Base-by-base conservation (phyloP, 2,797 vertebrate genomes). In the Coregonus ussuriensis region DNA sequence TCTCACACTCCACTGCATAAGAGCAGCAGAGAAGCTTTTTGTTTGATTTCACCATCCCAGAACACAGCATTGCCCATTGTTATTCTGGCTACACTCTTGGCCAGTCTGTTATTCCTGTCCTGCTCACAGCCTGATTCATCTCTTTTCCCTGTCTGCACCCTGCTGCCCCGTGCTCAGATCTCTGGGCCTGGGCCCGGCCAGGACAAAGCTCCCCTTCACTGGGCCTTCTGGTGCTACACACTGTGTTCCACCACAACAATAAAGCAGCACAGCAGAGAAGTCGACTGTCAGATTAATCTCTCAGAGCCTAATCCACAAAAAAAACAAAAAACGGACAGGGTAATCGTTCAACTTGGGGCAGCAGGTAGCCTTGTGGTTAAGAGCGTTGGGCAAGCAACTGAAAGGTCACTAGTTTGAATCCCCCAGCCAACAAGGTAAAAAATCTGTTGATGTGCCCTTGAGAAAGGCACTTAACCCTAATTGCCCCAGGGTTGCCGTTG, bases 121-220 rank as follows among this genome's bases (percentile, higher is more conserved):
- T 83, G 63, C 77, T 77, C 68, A 70, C 35, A 29, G 52, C 70
- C 62, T 59, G 66, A 72, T 33, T n/a, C 11, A 21, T 71, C 74
- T 74, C 76, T 75, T 54, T 66, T 89, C 78, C 87, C 82, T 88
- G 78, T 86, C 82, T 90, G 87, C 85, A 76, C 84, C 88, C 90
- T 88, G 85, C 88, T 91, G 88, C 65, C 70, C 71, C 13, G 85
- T 86, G 87, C 82, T 56, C n/a, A 41, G 59, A 29, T 35, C 16
- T 25, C 78, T 62, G 53, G 85, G 85, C 86, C 88, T 51, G 84
- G 87, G 84, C 79, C 88, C 86, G 31, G 33, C 37, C 72, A 85
- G 81, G 88, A 94, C 91, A 94, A 93, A 89, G 91, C 91, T 87
- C 73, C 83, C 82, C 90, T 92, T 94, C 93, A 93, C 82, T 63